Evolutionary conservation across 2,113 vertebrate genomes (phyloP), one percentile per base, ranked within the genome.

Genomic region (Phoxinus phoxinus): DNA sequence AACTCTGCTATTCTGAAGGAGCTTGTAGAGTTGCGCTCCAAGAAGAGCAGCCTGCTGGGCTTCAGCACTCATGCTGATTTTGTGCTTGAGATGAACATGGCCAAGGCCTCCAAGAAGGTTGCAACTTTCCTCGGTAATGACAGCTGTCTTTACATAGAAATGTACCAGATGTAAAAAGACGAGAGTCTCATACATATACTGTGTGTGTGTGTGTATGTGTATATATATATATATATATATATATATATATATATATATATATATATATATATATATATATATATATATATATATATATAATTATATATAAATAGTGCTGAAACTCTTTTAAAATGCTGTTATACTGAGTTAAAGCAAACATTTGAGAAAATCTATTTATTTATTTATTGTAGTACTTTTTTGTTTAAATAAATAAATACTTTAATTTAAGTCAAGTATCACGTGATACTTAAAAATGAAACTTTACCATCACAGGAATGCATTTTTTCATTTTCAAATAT

Each of bases 41-140:
- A 96, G 93, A 99, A 99, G 23, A 92, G 96, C n/a, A 51, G 59
- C 0, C 90, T 99, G 80, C 95, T 99, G 58, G 96, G 96, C 3
- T 99, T 99, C 90, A 89, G 1, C 84, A 98, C 97, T 0, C 98
- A 99, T 0, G 96, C 97, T 0, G 97, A 99, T 94, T 99, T 98
- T 0, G 95, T 98, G 75, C 93, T 99, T 90, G 98, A 99, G 94
- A 99, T 99, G 98, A 99, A 98, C 94, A 99, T 99, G 98, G 97
- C 97, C 67, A 97, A 98, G 63, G 94, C 93, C 81, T 96, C 95
- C 83, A 90, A 90, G 88, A 94, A 93, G 0, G 98, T 99, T 91
- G 93, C 96, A 4, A 15, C 83, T 0, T 99, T 99, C 92, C 94
- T 99, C 51, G 98, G 98, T 99, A 94, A 90, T 53, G n/a, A 23